Conservation (phyloP, 2,113 vertebrate species). For the Pterocles orientalis region DNA sequence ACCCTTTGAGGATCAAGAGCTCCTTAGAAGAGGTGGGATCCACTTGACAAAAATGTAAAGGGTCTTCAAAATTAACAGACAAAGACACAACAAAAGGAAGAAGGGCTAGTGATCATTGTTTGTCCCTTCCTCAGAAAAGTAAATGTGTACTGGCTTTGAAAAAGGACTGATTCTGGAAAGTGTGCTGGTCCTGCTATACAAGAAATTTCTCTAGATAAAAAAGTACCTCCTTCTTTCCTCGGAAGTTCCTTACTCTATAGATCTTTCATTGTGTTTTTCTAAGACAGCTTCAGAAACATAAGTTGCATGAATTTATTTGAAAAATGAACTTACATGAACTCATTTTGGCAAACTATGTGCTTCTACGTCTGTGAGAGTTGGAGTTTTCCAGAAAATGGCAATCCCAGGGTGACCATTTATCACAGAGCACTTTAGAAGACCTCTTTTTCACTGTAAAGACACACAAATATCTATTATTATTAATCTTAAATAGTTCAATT, state of each 20-base stretch:
- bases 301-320: not conserved
- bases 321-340: not conserved
- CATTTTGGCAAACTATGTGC: not conserved
- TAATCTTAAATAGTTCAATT: not conserved
- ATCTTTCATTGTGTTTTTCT: not conserved
- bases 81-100: not conserved
- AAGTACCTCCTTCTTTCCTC: not conserved
- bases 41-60: not conserved
- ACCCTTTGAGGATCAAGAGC: not conserved
- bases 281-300: not conserved
- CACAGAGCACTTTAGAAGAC: not conserved
- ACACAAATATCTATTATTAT: not conserved
- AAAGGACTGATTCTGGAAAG: not conserved
- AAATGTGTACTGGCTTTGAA: not conserved
- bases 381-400: not conserved
- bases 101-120: not conserved
- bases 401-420: not conserved
- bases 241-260: not conserved
- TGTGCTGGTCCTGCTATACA: rapidly evolving
- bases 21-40: not conserved
- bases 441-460: not conserved
- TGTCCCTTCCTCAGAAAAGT: not conserved
- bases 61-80: not conserved
- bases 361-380: not conserved
- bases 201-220: not conserved